A percentile compares a stretch with the other conserved stretches of the same genome.
Evolutionary conservation across 2,888 invertebrate species (phyloP).

Genomic region (Bombylius major): DNA sequence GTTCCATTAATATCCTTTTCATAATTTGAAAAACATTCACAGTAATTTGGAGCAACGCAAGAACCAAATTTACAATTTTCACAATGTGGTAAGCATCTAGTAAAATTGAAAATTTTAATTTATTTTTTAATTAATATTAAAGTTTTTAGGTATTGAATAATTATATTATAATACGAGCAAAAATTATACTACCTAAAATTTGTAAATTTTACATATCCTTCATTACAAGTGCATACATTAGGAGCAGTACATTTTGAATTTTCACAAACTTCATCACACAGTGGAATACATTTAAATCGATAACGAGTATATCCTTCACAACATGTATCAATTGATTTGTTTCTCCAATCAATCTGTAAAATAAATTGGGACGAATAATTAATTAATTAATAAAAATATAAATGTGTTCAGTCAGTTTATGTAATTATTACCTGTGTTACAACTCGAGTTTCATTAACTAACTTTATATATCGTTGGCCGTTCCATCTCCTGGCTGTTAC

Average conservation of each 20-base stretch:
- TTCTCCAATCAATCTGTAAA: background rate
- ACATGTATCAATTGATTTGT: background rate
- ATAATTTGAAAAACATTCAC: slow-evolving; percentile 23
- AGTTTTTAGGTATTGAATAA: background rate
- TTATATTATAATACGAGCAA: too few species aligned
- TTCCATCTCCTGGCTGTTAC: background rate
- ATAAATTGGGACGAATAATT: background rate
- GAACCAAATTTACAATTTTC: slow-evolving; percentile 24
- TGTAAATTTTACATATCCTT: slow-evolving; percentile 16
- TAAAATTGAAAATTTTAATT: background rate
- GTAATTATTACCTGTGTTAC: background rate
- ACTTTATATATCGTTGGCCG: background rate
- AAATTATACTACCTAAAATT: background rate
- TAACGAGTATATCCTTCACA: slow-evolving; percentile 1
- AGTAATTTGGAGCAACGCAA: slow-evolving; percentile 24
- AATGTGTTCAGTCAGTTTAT: background rate
- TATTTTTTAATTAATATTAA: slow-evolving; percentile 18
- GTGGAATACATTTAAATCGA: slow-evolving; percentile 17
- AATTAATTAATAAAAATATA: background rate
- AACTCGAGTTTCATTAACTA: background rate
- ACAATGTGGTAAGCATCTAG: slow-evolving; percentile 25
- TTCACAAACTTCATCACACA: slow-evolving; percentile 18
- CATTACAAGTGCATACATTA: slow-evolving; percentile 32
- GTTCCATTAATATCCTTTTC: slow-evolving; percentile 21
- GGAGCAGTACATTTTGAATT: slow-evolving; percentile 29